These are phyloP conservation scores for Hydrocynus forskahlii DNA, from an alignment of 2,797 vertebrate genomes.

Conservation along the genomic window DNA sequence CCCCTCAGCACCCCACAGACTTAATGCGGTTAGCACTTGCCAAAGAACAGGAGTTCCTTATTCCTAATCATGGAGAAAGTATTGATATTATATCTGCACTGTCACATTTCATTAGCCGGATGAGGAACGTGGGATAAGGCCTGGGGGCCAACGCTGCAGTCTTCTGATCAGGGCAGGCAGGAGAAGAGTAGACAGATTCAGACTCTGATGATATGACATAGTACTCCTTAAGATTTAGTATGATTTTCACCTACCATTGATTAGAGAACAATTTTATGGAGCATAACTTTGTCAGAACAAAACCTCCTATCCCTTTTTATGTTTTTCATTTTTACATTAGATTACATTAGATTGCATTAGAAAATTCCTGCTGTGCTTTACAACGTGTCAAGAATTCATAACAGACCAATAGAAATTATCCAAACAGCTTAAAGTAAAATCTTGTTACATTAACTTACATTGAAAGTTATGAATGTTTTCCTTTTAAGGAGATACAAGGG, in stretches of 20 bases:
- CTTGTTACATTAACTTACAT: no score
- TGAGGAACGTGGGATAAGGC: conserved; percentile 61
- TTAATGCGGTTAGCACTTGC: conserved; percentile 81
- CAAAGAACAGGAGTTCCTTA: conserved; percentile 82
- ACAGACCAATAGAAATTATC: no score
- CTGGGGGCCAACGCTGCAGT: conserved; percentile 39
- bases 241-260: conserved; percentile 43
- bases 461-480: no score
- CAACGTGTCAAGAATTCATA: no score
- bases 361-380: no score
- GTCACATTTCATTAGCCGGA: conserved; percentile 89
- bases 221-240: conserved; percentile 48
- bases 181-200: conserved; percentile 37
- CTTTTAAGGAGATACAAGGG: no score
- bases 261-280: neutral
- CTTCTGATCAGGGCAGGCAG: conserved; percentile 43
- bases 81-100: conserved; percentile 90
- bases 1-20: conserved; percentile 66
- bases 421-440: no score
- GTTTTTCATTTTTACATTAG: no score
- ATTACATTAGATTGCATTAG: no score
- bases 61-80: conserved; percentile 90
- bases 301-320: no score
- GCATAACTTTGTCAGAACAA: neutral
- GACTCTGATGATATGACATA: conserved; percentile 34